Base-by-base conservation (phyloP, 2,797 vertebrate species). In the Arnoldichthys spilopterus region DNA sequence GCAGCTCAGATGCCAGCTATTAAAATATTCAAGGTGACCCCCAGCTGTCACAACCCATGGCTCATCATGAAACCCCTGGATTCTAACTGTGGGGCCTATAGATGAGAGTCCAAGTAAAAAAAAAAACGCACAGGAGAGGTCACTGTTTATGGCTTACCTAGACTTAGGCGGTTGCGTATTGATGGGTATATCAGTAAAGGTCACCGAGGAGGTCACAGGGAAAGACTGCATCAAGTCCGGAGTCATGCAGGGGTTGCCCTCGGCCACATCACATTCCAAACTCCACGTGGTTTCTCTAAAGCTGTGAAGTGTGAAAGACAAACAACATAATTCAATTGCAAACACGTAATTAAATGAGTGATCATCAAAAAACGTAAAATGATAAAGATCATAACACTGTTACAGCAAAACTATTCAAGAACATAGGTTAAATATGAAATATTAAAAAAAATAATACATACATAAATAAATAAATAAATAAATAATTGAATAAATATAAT, bases 171-270 rank as follows among this genome's bases (percentile, higher is more conserved):
- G 67, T 22, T 91, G 92, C 6, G 88, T 81, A 83, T 88, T 92
- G 6, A 93, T 85, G 24, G 93, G 94, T 58, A 95, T 88, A 80
- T 94, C 88, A 80, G 91, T 95, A 77, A 98, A 99, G 58, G 94
- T 95, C 69, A 97, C 95, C 0, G 96, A 94, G 4, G 91, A 94
- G 0, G 94, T 93, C 84, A 99, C 70, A 6, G 94, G 92, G 73
- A 98, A 92, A 61, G 92, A 74, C 86, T 91, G 91, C 49, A 79
- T 84, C 69, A 88, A 78, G 1, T 75, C 9, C 49, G 82, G 88
- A 70, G 93, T 90, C 30, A 84, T 62, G 86, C 95, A 97, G 26
- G 74, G 74, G 61, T 84, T 82, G 3, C 86, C 1, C 45, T 86
- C 77, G 26, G 87, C 90, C 15, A 94, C 88, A 64, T 91, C 94